Evolutionary conservation across 2,888 invertebrate genomes (phyloP).

Genomic region (Sinhomidia bicolor): DNA sequence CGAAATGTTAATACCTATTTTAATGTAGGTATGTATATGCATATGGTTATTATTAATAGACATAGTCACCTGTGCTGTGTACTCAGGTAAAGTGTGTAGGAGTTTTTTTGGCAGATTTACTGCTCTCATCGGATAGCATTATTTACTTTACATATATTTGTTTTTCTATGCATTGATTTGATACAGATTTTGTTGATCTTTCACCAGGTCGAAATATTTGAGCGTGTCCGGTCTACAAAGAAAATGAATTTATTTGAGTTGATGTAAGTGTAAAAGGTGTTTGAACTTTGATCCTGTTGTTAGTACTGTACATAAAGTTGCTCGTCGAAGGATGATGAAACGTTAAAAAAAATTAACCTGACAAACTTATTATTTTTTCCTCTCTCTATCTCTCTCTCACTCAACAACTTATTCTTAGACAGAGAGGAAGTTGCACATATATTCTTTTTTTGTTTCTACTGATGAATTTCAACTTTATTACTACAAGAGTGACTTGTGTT

Average conservation of each 20-base stretch:
- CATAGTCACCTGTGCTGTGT: too few relatives aligned
- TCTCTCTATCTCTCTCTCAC: too few relatives aligned
- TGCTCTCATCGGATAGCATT: too few relatives aligned
- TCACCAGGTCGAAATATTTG: constrained; percentile 65
- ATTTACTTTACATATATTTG: too few relatives aligned
- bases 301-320: background rate
- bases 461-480: constrained; percentile 41
- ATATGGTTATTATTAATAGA: too few relatives aligned
- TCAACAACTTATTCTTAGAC: constrained; percentile 24
- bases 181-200: constrained; percentile 69
- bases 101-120: too few relatives aligned
- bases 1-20: too few relatives aligned
- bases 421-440: constrained; percentile 31
- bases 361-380: too few relatives aligned
- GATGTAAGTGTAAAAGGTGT: constrained; percentile 72
- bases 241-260: constrained; percentile 58
- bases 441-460: constrained; percentile 38
- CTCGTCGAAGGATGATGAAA: constrained; percentile 54
- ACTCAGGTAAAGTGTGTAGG: too few relatives aligned
- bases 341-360: constrained; percentile 53
- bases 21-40: too few relatives aligned
- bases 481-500: constrained; percentile 31
- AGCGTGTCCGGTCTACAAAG: constrained; percentile 56
- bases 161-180: constrained; percentile 9
- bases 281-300: constrained; percentile 78